These are phyloP conservation scores for Meriones unguiculatus DNA, from an alignment of 2,113 vertebrate genomes.

Conservation along the genomic window DNA sequence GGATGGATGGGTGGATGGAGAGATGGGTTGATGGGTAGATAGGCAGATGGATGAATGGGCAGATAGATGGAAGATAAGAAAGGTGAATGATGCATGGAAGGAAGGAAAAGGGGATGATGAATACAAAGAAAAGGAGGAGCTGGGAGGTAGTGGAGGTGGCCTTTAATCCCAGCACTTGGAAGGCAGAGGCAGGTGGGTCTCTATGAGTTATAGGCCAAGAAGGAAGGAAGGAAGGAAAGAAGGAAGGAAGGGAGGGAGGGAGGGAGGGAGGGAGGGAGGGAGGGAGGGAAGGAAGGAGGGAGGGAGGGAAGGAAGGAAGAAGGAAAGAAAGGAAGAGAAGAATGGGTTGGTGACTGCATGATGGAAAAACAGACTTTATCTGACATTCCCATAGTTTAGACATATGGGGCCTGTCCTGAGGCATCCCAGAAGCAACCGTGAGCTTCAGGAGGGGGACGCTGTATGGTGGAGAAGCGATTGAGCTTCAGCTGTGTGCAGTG, in stretches of 20 bases:
- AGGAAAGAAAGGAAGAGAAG: neutral
- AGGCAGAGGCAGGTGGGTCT: neutral
- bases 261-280: too few species aligned
- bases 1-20: neutral
- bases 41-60: neutral
- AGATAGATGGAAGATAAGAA: neutral
- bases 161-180: neutral
- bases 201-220: neutral
- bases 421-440: neutral
- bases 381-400: neutral
- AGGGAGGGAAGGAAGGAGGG: too few species aligned
- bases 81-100: neutral
- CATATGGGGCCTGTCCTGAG: neutral
- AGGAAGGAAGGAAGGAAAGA: too few species aligned
- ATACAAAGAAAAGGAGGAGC: too few species aligned
- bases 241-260: neutral
- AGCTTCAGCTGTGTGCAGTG: neutral
- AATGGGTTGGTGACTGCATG: neutral
- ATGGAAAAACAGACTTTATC: neutral
- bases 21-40: neutral
- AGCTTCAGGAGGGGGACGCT: neutral
- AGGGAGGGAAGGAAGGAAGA: neutral
- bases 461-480: fast-evolving
- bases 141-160: neutral
- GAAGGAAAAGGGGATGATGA: neutral